Conservation (phyloP, 1,140 invertebrate species). For the Dolichoris vasculosae region DNA sequence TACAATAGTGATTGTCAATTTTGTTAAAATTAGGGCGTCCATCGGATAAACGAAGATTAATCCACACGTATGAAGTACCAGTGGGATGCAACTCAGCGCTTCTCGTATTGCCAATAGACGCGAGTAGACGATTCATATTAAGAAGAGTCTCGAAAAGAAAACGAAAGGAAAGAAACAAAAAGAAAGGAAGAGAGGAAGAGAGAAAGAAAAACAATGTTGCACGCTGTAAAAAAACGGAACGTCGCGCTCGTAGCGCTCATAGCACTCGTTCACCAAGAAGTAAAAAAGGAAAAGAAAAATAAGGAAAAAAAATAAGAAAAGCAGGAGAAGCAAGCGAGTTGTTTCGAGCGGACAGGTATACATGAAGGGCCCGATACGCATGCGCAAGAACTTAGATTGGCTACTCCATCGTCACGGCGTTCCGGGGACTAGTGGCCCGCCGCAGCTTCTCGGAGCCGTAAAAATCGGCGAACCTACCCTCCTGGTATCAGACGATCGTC, state of each 20-base stretch:
- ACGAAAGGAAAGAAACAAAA: not conserved
- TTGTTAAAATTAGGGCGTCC: not conserved
- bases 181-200: too few relatives aligned
- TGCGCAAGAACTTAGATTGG: not conserved
- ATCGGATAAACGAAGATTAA: too few relatives aligned
- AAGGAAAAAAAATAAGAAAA: too few relatives aligned
- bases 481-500: slow-evolving; percentile 68
- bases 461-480: slow-evolving; percentile 52
- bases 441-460: slow-evolving; percentile 38
- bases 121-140: not conserved
- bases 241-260: too few relatives aligned
- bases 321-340: not conserved
- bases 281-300: not conserved
- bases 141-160: not conserved
- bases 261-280: too few relatives aligned
- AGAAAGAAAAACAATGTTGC: not conserved
- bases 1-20: slow-evolving; percentile 21
- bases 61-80: not conserved
- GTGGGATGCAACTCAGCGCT: not conserved
- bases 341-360: not conserved
- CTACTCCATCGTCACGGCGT: slow-evolving; percentile 25
- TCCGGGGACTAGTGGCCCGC: slow-evolving; percentile 30
- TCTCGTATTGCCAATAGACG: not conserved
- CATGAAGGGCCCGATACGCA: not conserved
- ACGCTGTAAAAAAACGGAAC: too few relatives aligned